Evolutionary conservation across 2,888 invertebrate species (phyloP).

Genomic region (Dryocosmus kuriphilus): DNA sequence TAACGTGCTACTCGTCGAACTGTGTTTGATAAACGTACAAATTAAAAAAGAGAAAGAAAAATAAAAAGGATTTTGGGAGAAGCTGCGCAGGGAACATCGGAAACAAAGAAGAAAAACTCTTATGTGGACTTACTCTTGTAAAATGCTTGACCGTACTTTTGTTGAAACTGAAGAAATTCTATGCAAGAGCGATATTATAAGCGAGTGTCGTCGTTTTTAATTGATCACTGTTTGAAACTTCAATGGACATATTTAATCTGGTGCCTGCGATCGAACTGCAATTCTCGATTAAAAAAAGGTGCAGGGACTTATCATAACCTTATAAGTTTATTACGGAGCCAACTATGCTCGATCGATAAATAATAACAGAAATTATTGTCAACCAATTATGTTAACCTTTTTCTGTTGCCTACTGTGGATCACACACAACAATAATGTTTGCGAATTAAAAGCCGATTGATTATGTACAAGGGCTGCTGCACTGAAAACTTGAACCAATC

Average conservation of each 20-base stretch:
- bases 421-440: conserved; percentile 59
- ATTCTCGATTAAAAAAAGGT: conserved; percentile 54
- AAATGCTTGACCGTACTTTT: conserved; percentile 74
- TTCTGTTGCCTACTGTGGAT: conserved; percentile 63
- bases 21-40: conserved; percentile 73
- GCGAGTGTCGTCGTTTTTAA: conserved; percentile 73
- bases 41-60: conserved; percentile 61
- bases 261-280: conserved; percentile 66
- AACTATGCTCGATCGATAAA: conserved; percentile 65
- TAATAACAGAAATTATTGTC: conserved; percentile 68
- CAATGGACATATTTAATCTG: conserved; percentile 71
- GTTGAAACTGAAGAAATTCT: conserved; percentile 74
- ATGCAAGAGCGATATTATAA: conserved; percentile 72
- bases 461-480: background rate
- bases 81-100: conserved; percentile 58
- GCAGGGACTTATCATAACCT: conserved; percentile 65
- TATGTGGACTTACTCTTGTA: conserved; percentile 72
- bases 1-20: conserved; percentile 69
- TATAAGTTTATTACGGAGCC: conserved; percentile 65
- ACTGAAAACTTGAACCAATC: background rate
- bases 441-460: conserved; percentile 49
- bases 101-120: conserved; percentile 63
- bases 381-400: conserved; percentile 65
- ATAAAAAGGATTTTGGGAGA: conserved; percentile 53
- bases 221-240: conserved; percentile 70